Evolutionary conservation across 2,113 vertebrate genomes (phyloP).

Genomic region (Pipra filicauda): DNA sequence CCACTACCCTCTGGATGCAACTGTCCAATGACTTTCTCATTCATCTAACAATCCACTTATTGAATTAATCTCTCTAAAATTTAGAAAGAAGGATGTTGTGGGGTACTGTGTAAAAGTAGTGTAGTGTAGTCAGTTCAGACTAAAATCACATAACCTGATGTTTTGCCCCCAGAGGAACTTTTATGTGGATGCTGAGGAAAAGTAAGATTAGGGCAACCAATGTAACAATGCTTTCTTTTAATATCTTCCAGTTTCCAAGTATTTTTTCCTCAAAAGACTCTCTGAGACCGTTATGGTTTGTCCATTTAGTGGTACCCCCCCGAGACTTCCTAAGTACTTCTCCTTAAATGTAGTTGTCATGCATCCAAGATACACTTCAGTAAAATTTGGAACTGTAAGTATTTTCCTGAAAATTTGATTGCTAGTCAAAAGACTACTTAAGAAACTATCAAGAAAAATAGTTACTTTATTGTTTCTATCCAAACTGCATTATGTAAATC

Average conservation of each 20-base stretch:
- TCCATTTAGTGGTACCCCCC: background rate
- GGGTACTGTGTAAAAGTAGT: background rate
- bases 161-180: background rate
- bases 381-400: background rate
- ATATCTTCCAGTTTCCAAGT: background rate
- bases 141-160: background rate
- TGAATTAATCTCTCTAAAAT: background rate
- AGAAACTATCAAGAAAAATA: background rate
- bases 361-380: background rate
- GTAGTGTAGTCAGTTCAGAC: background rate
- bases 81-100: background rate
- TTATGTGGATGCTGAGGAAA: fast-evolving
- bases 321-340: background rate
- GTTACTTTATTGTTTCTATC: background rate
- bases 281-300: background rate
- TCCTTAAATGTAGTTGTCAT: background rate
- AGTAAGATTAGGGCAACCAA: background rate
- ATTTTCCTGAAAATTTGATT: background rate
- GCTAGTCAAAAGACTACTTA: background rate
- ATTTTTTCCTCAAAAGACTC: background rate
- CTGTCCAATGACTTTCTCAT: background rate
- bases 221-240: background rate
- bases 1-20: background rate
- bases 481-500: background rate
- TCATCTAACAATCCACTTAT: background rate